Evolutionary conservation across 2,888 invertebrate genomes (phyloP).

Genomic region (Trissonchulus latispiculum): DNA sequence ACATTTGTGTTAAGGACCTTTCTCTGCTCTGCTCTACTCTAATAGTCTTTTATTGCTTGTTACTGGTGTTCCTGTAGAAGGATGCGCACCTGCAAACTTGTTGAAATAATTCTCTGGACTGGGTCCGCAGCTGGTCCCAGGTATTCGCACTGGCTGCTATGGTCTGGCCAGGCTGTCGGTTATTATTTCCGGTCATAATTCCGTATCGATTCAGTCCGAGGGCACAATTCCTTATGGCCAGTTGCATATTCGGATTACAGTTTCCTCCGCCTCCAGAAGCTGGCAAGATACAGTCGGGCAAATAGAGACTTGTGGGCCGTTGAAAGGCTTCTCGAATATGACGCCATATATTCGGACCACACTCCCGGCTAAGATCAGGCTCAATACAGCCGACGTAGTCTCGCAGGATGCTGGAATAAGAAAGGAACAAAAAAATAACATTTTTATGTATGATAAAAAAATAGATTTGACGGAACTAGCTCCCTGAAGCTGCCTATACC

Average conservation of each 20-base stretch:
- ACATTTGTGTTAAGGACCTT: no score
- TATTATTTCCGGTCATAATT: not conserved
- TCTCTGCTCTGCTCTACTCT: no score
- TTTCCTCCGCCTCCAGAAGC: not conserved
- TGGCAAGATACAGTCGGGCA: conserved; percentile 26
- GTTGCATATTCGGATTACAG: not conserved
- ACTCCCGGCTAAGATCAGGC: conserved; percentile 29
- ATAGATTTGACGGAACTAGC: no score
- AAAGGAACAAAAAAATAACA: not conserved
- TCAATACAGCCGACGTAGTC: conserved; percentile 33
- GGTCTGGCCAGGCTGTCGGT: not conserved
- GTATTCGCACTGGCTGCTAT: conserved; percentile 14
- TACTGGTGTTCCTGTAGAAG: no score
- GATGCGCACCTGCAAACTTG: conserved; percentile 33
- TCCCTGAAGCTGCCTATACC: no score
- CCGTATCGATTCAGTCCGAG: not conserved
- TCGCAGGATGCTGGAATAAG: conserved; percentile 30
- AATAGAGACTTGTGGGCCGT: conserved; percentile 31
- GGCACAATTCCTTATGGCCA: not conserved
- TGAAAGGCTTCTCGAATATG: conserved; percentile 31
- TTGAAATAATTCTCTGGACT: conserved; percentile 28
- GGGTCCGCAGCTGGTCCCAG: conserved; percentile 27
- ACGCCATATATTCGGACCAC: conserved; percentile 29
- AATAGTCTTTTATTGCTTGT: no score
- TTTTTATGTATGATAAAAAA: no score